phyloP scores from a whole-genome alignment of 2,797 vertebrate genomes.

The Eremophila alpestris region DNA sequence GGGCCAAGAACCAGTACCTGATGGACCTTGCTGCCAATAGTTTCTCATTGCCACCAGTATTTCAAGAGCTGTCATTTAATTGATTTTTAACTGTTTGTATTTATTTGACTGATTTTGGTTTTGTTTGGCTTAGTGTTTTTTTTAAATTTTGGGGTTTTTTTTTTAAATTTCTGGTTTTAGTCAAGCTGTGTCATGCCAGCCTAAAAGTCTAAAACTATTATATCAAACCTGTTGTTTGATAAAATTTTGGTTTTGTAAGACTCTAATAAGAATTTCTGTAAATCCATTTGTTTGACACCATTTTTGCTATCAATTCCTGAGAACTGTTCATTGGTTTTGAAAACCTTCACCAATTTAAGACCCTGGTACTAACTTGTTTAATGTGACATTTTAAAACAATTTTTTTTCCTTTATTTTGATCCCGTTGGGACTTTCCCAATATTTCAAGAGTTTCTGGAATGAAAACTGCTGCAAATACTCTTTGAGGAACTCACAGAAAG shows the following conservation, averaged over 20 bases:
- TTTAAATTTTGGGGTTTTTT: background rate
- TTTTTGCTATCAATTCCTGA: background rate
- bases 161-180: background rate
- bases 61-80: background rate
- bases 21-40: background rate
- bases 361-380: background rate
- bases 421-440: background rate
- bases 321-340: background rate
- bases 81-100: background rate
- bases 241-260: background rate
- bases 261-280: background rate
- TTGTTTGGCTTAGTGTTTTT: background rate
- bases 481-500: background rate
- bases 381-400: background rate
- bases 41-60: background rate
- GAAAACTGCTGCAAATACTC: background rate
- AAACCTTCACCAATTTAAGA: background rate
- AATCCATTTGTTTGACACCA: background rate
- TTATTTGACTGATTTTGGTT: background rate
- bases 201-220: background rate
- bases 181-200: background rate
- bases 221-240: background rate
- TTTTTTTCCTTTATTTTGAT: background rate
- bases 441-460: conserved; percentile 3
- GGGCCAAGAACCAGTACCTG: background rate